phyloP scores from a whole-genome alignment of 37 sponge, comb jelly and placozoan species.

The Spongilla lacustris region DNA sequence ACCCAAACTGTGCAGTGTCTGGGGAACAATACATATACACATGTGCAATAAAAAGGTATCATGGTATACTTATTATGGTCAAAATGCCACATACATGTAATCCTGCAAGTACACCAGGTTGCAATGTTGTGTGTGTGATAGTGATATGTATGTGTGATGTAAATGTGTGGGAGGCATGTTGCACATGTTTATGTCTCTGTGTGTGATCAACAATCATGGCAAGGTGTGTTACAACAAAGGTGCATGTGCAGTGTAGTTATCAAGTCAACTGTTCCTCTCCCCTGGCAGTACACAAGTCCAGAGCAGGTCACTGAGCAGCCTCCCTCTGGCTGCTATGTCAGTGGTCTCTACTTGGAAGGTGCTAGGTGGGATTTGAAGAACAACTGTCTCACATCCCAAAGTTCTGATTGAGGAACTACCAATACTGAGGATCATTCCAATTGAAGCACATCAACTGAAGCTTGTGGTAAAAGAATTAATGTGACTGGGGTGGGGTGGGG shows the following conservation, averaged over 20 bases:
- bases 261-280: background rate
- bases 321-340: constrained; percentile 93
- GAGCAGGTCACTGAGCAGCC: constrained; percentile 86
- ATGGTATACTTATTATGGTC: no score
- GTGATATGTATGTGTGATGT: background rate
- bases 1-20: no score
- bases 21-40: no score
- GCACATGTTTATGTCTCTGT: background rate
- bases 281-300: constrained; percentile 59
- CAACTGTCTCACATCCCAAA: constrained; percentile 88
- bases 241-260: no score
- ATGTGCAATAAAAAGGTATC: no score
- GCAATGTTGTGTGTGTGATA: background rate
- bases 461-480: no score
- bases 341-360: constrained; percentile 96
- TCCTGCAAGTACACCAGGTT: no score
- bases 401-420: constrained; percentile 96
- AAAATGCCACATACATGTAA: no score
- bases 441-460: constrained; percentile 96
- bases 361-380: constrained; percentile 86
- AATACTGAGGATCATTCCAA: constrained; percentile 94
- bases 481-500: no score
- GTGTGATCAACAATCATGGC: background rate
- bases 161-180: background rate
- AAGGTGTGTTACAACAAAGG: no score